Percentiles rank a stretch among this genome's conserved stretches.
These are phyloP conservation scores for Tiliacea citrago DNA, from an alignment of 2,888 invertebrate genomes.

Conservation along the genomic window DNA sequence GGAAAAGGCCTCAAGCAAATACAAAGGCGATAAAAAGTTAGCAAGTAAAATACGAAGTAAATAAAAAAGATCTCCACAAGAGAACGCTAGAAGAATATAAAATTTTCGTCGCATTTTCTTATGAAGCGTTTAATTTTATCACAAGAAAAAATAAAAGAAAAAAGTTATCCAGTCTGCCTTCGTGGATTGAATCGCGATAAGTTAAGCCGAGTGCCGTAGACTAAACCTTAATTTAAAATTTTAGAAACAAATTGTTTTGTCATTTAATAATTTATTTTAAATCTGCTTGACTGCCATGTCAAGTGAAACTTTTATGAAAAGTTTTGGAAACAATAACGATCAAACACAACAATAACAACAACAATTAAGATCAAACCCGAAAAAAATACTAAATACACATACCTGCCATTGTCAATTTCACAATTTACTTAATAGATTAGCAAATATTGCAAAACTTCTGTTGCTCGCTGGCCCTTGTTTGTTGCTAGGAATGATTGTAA, in stretches of 20 bases:
- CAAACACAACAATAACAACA: no score
- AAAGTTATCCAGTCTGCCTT: slow-evolving; percentile 72
- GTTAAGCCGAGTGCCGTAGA: slow-evolving; percentile 68
- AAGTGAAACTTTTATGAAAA: neutral
- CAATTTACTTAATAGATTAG: neutral
- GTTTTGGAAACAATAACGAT: neutral
- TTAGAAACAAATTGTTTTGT: slow-evolving; percentile 30
- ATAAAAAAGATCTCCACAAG: slow-evolving; percentile 70
- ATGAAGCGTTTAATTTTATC: slow-evolving; percentile 79
- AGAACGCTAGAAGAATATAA: slow-evolving; percentile 76
- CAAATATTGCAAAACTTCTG: neutral
- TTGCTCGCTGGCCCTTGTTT: neutral
- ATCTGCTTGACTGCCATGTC: neutral
- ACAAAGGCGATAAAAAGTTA: slow-evolving; percentile 71
- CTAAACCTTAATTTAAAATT: slow-evolving; percentile 22
- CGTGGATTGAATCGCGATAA: slow-evolving; percentile 76
- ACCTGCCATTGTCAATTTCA: neutral
- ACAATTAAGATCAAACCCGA: neutral
- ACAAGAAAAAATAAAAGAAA: slow-evolving; percentile 68
- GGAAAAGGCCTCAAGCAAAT: slow-evolving; percentile 56
- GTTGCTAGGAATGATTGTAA: neutral
- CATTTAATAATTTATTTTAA: slow-evolving; percentile 25
- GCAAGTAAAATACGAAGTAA: slow-evolving; percentile 72
- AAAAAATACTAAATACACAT: neutral
- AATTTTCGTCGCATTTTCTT: slow-evolving; percentile 75